Evolutionary conservation across 2,888 invertebrate genomes (phyloP).

Genomic region (Blomia tropicalis): DNA sequence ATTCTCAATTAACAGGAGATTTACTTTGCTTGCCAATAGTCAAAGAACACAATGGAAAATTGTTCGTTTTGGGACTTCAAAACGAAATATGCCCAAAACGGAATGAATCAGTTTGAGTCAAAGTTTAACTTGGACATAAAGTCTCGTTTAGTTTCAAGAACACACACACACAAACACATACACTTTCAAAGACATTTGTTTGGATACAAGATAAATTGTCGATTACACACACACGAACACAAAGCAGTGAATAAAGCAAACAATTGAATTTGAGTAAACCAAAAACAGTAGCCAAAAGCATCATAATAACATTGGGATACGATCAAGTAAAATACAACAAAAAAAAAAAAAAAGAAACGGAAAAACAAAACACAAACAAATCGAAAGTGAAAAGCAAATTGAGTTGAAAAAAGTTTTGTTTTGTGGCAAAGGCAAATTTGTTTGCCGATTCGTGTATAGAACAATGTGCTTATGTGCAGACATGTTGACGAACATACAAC

Average conservation of each 20-base stretch:
- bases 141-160: no score
- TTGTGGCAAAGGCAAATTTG: no score
- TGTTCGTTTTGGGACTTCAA: no score
- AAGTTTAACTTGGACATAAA: no score
- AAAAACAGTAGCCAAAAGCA: background rate
- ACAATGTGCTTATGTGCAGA: background rate
- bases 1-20: constrained; percentile 7
- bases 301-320: no score
- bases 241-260: background rate
- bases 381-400: background rate
- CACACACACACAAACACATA: no score
- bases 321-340: background rate
- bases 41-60: no score
- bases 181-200: background rate
- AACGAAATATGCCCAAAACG: no score
- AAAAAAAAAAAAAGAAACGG: background rate
- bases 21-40: no score
- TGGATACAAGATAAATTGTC: constrained; percentile 5
- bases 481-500: background rate
- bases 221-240: constrained; percentile 11
- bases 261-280: background rate
- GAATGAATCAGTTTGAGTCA: no score
- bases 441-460: no score
- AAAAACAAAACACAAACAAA: background rate
- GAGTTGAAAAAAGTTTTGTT: background rate